These are phyloP conservation scores for Nymphalis io DNA, from an alignment of 1,140 invertebrate genomes.

Conservation along the genomic window DNA sequence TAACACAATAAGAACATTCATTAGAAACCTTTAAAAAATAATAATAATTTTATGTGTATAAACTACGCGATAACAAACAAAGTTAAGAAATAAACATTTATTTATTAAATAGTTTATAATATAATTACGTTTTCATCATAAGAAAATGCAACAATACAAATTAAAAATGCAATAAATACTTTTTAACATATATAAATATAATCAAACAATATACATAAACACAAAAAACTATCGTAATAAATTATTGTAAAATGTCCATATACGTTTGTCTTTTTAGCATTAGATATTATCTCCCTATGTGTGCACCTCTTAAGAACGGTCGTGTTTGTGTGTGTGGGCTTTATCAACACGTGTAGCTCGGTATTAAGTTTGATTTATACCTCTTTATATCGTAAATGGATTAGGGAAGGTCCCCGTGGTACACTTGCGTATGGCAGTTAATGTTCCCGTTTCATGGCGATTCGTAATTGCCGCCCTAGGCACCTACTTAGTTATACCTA, in stretches of 20 bases:
- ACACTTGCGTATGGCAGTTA: conserved; percentile 54
- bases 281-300: neutral
- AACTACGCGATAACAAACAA: no score
- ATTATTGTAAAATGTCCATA: neutral
- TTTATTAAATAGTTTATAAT: no score
- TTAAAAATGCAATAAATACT: no score
- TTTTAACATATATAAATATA: no score
- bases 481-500: conserved; percentile 14
- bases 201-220: neutral
- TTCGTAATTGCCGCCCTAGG: conserved; percentile 55
- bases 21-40: no score
- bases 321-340: conserved; percentile 50
- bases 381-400: conserved; percentile 79
- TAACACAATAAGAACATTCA: no score
- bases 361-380: conserved; percentile 80
- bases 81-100: no score
- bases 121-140: no score
- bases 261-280: neutral
- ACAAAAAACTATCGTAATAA: neutral
- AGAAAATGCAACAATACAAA: no score
- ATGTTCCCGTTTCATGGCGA: conserved; percentile 59
- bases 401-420: conserved; percentile 70
- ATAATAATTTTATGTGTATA: no score
- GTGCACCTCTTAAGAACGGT: neutral
- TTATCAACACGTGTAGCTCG: conserved; percentile 77